Evolutionary conservation across 2,888 invertebrate genomes (phyloP).

Genomic region (Heliconius ismenius): DNA sequence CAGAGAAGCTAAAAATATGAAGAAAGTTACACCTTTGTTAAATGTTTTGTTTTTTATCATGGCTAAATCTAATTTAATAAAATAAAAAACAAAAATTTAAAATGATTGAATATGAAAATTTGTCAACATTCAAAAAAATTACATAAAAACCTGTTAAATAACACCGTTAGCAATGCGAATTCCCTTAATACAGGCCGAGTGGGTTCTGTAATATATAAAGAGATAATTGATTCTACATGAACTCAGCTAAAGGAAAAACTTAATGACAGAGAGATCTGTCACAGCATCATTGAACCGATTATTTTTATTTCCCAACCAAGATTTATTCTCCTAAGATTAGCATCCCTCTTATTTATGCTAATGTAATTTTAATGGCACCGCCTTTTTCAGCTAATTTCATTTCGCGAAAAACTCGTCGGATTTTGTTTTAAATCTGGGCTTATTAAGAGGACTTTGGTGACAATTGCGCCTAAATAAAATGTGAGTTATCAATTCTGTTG

Average conservation of each 20-base stretch:
- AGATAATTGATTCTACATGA: conserved; percentile 34
- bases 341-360: conserved; percentile 82
- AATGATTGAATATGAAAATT: not conserved
- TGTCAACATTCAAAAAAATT: too few species aligned
- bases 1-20: too few species aligned
- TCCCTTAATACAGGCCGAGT: too few species aligned
- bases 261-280: conserved; percentile 56
- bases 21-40: too few species aligned
- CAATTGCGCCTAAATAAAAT: conserved; percentile 68
- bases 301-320: conserved; percentile 76
- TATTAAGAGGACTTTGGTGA: conserved; percentile 71
- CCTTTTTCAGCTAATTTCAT: conserved; percentile 80
- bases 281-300: conserved; percentile 71
- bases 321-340: conserved; percentile 81
- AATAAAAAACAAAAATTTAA: not conserved
- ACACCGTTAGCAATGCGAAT: too few species aligned
- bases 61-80: too few species aligned
- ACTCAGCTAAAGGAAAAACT: conserved; percentile 32
- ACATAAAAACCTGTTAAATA: too few species aligned
- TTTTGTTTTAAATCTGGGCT: conserved; percentile 71
- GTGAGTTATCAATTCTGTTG: conserved; percentile 65
- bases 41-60: too few species aligned
- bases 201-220: not conserved
- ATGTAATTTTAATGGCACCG: conserved; percentile 81
- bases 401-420: conserved; percentile 74